These are phyloP conservation scores for Drosophila yakuba DNA, from an alignment of 1,140 invertebrate genomes.

Conservation along the genomic window DNA sequence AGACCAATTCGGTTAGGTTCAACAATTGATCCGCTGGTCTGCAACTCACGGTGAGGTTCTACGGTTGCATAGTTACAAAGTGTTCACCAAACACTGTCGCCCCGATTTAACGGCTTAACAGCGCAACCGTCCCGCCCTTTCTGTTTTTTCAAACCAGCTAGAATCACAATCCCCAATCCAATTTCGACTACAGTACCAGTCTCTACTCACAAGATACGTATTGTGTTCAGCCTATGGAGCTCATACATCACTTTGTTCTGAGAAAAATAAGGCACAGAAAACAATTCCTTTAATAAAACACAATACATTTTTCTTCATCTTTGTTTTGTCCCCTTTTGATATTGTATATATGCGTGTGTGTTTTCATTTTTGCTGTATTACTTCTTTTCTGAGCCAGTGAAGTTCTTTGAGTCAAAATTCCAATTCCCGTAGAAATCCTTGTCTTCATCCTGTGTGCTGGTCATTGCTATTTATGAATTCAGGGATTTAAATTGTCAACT, in stretches of 20 bases:
- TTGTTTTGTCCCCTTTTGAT: slow-evolving; percentile 65
- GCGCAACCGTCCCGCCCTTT: slow-evolving; percentile 1
- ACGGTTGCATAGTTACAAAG: neutral
- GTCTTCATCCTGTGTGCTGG: slow-evolving; percentile 18
- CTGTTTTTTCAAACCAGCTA: slow-evolving; percentile 7
- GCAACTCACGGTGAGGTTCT: neutral
- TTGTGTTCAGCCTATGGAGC: slow-evolving; percentile 52
- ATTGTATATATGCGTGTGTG: slow-evolving; percentile 49
- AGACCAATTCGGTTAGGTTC: too few species aligned
- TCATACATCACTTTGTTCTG: slow-evolving; percentile 57
- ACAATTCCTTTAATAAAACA: slow-evolving; percentile 73
- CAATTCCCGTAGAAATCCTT: slow-evolving; percentile 6
- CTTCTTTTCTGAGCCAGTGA: slow-evolving; percentile 20
- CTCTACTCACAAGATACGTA: slow-evolving; percentile 35
- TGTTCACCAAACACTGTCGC: slow-evolving; percentile 11
- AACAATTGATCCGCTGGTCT: neutral
- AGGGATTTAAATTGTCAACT: slow-evolving; percentile 45
- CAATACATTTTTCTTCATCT: slow-evolving; percentile 53
- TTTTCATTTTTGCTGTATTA: slow-evolving; percentile 66
- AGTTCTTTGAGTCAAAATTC: slow-evolving; percentile 9
- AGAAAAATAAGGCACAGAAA: slow-evolving; percentile 65
- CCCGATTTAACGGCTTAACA: slow-evolving; percentile 36
- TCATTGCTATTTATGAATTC: slow-evolving; percentile 39
- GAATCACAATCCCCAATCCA: slow-evolving; percentile 21
- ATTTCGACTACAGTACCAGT: slow-evolving; percentile 1